Base-by-base conservation (phyloP, 1,140 invertebrate genomes). In the Xylocopa sonorina region DNA sequence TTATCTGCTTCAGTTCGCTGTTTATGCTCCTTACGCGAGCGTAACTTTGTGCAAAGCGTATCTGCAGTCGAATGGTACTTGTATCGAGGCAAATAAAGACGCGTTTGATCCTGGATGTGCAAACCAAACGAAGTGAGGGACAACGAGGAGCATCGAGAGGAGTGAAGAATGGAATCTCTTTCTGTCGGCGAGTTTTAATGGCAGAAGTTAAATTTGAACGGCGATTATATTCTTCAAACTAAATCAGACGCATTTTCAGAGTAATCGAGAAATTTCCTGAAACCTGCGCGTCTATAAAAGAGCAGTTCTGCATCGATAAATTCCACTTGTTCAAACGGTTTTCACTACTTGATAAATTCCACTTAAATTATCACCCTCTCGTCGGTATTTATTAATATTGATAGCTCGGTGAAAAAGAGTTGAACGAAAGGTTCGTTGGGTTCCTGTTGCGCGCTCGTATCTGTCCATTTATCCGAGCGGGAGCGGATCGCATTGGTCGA, bases 51-150 rank as follows among this genome's bases (percentile, higher is more conserved):
- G 18, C 7, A 16, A 43, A 46, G 32, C 24, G 51, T 18, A 46
- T 68, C 64, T 51, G 16, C 16, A 51, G 34, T n/a, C 48, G 64
- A 6, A 12, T 51, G 21, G 46, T 16, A 1, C 21, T 16, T 7
- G 21, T 0, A 1, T 12, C 10, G 6, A 14, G 32, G 0, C 21
- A 7, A 2, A n/a, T n/a, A n/a, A n/a, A n/a, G n/a, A n/a, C n/a
- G n/a, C n/a, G n/a, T n/a, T n/a, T n/a, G n/a, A n/a, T n/a, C n/a
- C n/a, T n/a, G n/a, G n/a, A n/a, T n/a, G n/a, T n/a, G n/a, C n/a
- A n/a, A n/a, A n/a, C n/a, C n/a, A n/a, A n/a, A n/a, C n/a, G n/a
- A n/a, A n/a, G n/a, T n/a, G n/a, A n/a, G n/a, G n/a, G n/a, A n/a
- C n/a, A n/a, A n/a, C n/a, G n/a, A n/a, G n/a, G n/a, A n/a, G n/a